Conservation (phyloP, 2,797 vertebrate genomes). For the Mastacembelus armatus region DNA sequence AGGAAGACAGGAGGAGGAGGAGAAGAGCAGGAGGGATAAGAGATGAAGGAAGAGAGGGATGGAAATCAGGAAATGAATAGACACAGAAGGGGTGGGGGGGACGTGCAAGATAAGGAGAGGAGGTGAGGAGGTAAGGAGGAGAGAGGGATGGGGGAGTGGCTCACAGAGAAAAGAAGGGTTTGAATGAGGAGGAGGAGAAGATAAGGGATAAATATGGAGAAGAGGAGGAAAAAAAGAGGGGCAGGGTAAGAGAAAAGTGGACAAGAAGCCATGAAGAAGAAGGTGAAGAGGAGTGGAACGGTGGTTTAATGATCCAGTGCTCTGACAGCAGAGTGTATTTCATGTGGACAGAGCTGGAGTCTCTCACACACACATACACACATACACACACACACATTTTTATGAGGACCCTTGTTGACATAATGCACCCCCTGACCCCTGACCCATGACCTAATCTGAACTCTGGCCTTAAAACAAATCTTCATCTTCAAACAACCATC, state of each 20-base stretch:
- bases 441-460: too few relatives aligned
- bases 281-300: conserved; percentile 17
- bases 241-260: neutral
- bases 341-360: conserved; percentile 21
- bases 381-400: conserved; percentile 14
- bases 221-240: neutral
- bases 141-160: neutral
- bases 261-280: too few relatives aligned
- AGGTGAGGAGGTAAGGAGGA: neutral
- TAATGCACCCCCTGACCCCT: neutral
- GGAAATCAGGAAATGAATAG: neutral
- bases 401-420: neutral
- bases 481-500: too few relatives aligned
- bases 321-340: conserved; percentile 49
- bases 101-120: neutral
- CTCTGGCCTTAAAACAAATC: too few relatives aligned
- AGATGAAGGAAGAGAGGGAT: neutral
- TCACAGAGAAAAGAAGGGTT: neutral
- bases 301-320: conserved; percentile 39
- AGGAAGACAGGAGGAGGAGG: neutral
- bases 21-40: neutral
- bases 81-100: neutral
- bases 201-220: neutral
- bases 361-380: conserved; percentile 24
- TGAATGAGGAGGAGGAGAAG: neutral